A percentile compares a stretch with the other conserved stretches of the same genome.
phyloP scores from a whole-genome alignment of 2,888 invertebrate genomes.

The Tridacna gigas region DNA sequence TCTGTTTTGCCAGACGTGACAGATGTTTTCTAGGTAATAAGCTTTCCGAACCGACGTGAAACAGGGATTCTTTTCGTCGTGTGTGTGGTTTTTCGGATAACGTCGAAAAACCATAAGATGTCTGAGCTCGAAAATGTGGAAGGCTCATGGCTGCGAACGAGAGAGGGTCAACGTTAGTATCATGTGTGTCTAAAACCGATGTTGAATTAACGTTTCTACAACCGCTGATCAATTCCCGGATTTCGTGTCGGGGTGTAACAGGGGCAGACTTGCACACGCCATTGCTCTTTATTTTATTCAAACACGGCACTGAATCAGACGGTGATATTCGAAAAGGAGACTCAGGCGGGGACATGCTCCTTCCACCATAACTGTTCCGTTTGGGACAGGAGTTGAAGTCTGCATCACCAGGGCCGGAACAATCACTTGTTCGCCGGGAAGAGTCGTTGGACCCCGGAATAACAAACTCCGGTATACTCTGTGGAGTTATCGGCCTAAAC shows the following conservation, averaged over 20 bases:
- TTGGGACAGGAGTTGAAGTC: slow-evolving; percentile 38
- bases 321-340: slow-evolving; percentile 50
- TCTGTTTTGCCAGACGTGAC: slow-evolving; percentile 29
- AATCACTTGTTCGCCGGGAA: slow-evolving; percentile 73
- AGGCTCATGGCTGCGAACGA: slow-evolving; percentile 76
- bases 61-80: slow-evolving; percentile 77
- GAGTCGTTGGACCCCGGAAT: slow-evolving; percentile 78
- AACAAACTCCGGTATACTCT: slow-evolving; percentile 80
- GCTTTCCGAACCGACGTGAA: slow-evolving; percentile 65
- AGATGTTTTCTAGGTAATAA: slow-evolving; percentile 42
- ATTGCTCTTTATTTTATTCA: slow-evolving; percentile 35
- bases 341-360: slow-evolving; percentile 58
- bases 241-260: slow-evolving; percentile 74
- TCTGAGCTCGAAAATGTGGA: slow-evolving; percentile 74
- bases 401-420: slow-evolving; percentile 59
- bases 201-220: slow-evolving; percentile 25
- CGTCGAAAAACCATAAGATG: slow-evolving; percentile 77
- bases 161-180: slow-evolving; percentile 76
- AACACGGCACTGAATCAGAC: slow-evolving; percentile 55
- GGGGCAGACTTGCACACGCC: slow-evolving; percentile 70
- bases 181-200: slow-evolving; percentile 44
- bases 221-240: slow-evolving; percentile 46
- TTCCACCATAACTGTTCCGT: slow-evolving; percentile 70
- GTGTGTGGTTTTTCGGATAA: slow-evolving; percentile 77
- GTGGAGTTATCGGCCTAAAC: slow-evolving; percentile 73